Percentiles rank a stretch among this genome's conserved stretches.
Evolutionary conservation across 2,888 invertebrate species (phyloP).

Genomic region (Abrostola triplasia): DNA sequence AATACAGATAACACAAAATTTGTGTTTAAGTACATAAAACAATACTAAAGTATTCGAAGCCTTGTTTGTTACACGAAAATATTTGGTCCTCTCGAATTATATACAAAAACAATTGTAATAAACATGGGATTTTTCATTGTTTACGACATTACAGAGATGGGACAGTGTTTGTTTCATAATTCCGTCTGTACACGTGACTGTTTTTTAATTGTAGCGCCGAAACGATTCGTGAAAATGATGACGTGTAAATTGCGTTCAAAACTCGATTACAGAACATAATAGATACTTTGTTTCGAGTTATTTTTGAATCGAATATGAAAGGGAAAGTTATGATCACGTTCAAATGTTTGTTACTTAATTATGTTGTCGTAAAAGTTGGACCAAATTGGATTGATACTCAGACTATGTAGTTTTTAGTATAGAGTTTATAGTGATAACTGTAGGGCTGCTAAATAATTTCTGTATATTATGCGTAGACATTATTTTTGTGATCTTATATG

Average conservation of each 20-base stretch:
- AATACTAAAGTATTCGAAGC: constrained; percentile 1
- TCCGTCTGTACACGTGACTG: constrained; percentile 24
- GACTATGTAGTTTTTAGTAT: too few relatives aligned
- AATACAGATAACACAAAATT: constrained; percentile 8
- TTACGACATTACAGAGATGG: constrained; percentile 13
- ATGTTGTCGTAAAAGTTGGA: background rate
- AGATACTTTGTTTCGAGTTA: background rate
- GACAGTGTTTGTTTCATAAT: constrained; percentile 32
- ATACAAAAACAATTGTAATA: constrained; percentile 17
- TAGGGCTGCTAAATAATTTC: too few relatives aligned
- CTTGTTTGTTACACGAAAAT: background rate
- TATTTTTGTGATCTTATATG: too few relatives aligned
- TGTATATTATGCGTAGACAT: too few relatives aligned
- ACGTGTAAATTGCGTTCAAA: constrained; percentile 23
- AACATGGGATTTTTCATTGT: constrained; percentile 10
- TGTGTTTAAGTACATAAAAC: constrained; percentile 2
- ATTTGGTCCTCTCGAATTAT: constrained; percentile 7
- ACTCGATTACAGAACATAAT: background rate
- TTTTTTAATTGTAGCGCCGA: constrained; percentile 27
- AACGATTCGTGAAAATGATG: constrained; percentile 17
- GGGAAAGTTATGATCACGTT: background rate
- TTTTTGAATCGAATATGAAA: background rate
- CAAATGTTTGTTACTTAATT: background rate
- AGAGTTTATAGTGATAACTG: too few relatives aligned
- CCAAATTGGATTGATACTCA: too few relatives aligned